These are phyloP conservation scores for Alsophila aescularia DNA, from an alignment of 2,888 invertebrate genomes.

Conservation along the genomic window DNA sequence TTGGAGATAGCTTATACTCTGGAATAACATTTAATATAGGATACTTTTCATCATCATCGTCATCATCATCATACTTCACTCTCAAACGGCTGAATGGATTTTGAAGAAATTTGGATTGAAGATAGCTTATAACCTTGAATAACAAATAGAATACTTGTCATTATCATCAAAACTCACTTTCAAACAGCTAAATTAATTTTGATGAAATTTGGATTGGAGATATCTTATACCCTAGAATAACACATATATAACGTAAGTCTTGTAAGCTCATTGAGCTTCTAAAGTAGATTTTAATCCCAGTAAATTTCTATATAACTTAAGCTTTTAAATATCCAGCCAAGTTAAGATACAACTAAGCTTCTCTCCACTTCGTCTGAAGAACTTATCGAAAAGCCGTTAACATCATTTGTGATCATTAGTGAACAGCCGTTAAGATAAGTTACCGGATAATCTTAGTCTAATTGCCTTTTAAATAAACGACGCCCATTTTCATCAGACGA, in stretches of 20 bases:
- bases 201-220: no score
- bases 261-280: not conserved
- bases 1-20: no score
- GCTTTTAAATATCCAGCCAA: not conserved
- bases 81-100: no score
- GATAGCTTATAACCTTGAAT: no score
- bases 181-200: no score
- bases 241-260: not conserved
- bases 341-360: not conserved
- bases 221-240: no score
- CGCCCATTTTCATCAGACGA: not conserved
- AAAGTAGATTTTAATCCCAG: not conserved
- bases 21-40: no score
- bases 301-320: not conserved
- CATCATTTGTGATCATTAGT: slow-evolving; percentile 34
- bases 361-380: not conserved
- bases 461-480: slow-evolving; percentile 27
- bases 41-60: no score
- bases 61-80: no score
- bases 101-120: no score
- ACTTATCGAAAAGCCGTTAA: slow-evolving; percentile 17
- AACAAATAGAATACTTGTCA: no score
- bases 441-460: slow-evolving; percentile 20
- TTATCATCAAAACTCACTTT: no score
- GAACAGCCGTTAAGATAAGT: slow-evolving; percentile 27